Conservation (phyloP, 2,888 invertebrate species). For the Nomada ruficornis region DNA sequence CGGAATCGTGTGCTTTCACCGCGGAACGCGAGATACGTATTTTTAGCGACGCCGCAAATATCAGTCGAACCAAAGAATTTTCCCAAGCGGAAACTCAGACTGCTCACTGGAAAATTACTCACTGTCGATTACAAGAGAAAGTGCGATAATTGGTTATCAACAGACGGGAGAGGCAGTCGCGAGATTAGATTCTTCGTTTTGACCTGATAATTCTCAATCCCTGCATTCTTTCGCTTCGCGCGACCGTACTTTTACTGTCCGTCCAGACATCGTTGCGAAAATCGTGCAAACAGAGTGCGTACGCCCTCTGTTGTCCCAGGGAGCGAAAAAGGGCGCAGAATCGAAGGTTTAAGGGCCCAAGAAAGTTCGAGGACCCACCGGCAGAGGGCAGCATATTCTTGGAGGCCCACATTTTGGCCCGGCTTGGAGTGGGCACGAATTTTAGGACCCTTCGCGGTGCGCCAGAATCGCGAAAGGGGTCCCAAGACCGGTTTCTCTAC, state of each 20-base stretch:
- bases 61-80: constrained; percentile 4
- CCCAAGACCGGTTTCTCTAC: constrained; percentile 55
- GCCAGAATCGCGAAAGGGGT: constrained; percentile 4
- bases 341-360: constrained; percentile 43
- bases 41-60: constrained; percentile 1
- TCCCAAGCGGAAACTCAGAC: constrained; percentile 14
- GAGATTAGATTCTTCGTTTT: constrained; percentile 52
- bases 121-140: constrained; percentile 49
- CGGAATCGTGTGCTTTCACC: not conserved
- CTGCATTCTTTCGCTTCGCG: not conserved
- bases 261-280: not conserved
- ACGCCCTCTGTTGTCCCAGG: constrained; percentile 42
- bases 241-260: not conserved
- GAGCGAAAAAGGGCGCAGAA: constrained; percentile 31
- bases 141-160: constrained; percentile 51
- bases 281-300: not conserved
- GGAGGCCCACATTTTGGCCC: constrained; percentile 31
- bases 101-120: constrained; percentile 64
- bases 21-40: constrained; percentile 3
- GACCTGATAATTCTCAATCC: constrained; percentile 37
- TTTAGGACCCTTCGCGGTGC: constrained; percentile 48
- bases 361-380: constrained; percentile 69
- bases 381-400: constrained; percentile 79
- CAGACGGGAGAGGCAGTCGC: constrained; percentile 6
- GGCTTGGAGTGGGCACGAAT: constrained; percentile 43